Evolutionary conservation across 2,888 invertebrate genomes (phyloP).

Genomic region (Oxystoma pomonae): DNA sequence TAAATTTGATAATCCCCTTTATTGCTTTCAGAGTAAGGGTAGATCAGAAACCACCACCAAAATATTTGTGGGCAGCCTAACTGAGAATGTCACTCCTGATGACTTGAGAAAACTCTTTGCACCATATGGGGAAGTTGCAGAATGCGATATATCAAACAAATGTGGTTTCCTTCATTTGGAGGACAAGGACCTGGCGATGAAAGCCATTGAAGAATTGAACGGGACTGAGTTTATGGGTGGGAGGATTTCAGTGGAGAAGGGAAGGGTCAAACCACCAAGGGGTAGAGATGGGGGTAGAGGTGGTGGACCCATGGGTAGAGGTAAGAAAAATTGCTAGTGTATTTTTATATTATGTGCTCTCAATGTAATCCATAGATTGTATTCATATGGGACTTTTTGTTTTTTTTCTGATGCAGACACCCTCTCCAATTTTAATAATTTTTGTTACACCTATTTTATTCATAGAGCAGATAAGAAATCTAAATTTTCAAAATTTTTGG

Average conservation of each 20-base stretch:
- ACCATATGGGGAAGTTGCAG: conserved; percentile 82
- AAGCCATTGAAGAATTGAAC: conserved; percentile 76
- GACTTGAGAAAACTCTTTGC: conserved; percentile 81
- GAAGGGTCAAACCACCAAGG: conserved; percentile 69
- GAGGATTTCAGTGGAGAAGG: conserved; percentile 79
- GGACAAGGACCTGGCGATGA: conserved; percentile 73
- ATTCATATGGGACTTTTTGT: too few relatives aligned
- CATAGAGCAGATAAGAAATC: too few relatives aligned
- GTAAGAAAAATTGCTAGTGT: too few relatives aligned
- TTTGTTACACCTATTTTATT: too few relatives aligned
- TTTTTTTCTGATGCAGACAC: too few relatives aligned
- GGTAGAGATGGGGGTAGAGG: conserved; percentile 50
- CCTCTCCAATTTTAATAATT: too few relatives aligned
- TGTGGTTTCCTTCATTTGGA: conserved; percentile 94
- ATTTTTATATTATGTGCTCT: too few relatives aligned
- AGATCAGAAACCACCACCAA: conserved; percentile 52
- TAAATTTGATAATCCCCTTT: too few relatives aligned
- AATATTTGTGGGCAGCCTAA: conserved; percentile 91
- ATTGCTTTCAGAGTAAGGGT: conserved; percentile 39
- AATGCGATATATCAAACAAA: conserved; percentile 92
- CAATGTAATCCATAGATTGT: too few relatives aligned
- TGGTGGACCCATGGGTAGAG: conserved; percentile 45
- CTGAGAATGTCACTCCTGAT: conserved; percentile 77
- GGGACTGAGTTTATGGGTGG: conserved; percentile 80
- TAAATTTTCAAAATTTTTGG: too few relatives aligned